Percentiles rank a stretch among this genome's conserved stretches.
Evolutionary conservation across 1,140 invertebrate genomes (phyloP).

Genomic region (Lucilia cuprina): DNA sequence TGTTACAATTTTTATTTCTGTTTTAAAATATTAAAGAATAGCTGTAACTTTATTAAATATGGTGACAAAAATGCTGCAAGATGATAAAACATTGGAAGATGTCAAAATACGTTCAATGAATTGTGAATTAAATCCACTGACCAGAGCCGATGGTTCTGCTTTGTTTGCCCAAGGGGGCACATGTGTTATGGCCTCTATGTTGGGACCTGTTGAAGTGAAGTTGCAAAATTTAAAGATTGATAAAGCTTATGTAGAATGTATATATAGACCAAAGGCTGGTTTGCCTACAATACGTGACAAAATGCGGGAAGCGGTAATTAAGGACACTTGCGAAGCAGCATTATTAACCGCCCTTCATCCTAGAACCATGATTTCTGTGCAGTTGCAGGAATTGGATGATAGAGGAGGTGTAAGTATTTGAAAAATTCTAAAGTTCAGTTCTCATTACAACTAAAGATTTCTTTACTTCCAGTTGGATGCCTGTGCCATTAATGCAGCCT

Average conservation of each 20-base stretch:
- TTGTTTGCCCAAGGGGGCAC: constrained; percentile 80
- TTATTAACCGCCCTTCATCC: constrained; percentile 77
- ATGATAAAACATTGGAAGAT: neutral
- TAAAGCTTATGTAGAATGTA: constrained; percentile 79
- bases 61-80: neutral
- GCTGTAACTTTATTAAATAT: neutral
- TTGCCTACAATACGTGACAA: constrained; percentile 76
- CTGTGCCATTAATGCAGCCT: constrained; percentile 82
- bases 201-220: constrained; percentile 85
- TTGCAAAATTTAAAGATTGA: constrained; percentile 79
- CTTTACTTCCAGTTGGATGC: constrained; percentile 71
- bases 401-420: constrained; percentile 75
- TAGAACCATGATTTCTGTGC: constrained; percentile 76
- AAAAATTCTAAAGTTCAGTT: no score
- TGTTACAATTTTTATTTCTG: neutral
- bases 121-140: constrained; percentile 74
- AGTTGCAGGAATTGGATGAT: constrained; percentile 87
- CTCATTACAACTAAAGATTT: neutral
- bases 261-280: constrained; percentile 78
- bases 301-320: constrained; percentile 77
- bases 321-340: constrained; percentile 77
- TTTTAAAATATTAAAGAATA: neutral
- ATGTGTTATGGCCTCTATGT: constrained; percentile 76
- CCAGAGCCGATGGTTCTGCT: constrained; percentile 77
- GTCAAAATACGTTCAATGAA: constrained; percentile 63